Evolutionary conservation across 1,140 invertebrate species (phyloP).

Genomic region (Brachionus asplanchnoidis): DNA sequence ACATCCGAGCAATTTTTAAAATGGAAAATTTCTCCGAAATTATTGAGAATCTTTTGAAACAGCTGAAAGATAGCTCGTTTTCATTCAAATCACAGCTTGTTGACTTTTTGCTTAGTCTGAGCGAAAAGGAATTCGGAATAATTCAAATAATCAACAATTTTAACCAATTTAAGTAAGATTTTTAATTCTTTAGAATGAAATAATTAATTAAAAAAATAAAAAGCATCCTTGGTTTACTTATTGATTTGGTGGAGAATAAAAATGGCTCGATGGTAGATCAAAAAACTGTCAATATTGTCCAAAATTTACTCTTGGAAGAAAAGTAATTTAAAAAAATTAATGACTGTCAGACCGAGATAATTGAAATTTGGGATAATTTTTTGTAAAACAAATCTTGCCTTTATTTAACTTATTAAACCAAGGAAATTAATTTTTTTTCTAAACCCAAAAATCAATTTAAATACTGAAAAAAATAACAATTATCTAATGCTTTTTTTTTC

Average conservation of each 20-base stretch:
- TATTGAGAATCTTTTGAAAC: neutral
- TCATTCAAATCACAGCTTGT: neutral
- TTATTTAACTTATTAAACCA: too few relatives aligned
- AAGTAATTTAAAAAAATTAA: neutral
- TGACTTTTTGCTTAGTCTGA: neutral
- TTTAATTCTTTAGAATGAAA: neutral
- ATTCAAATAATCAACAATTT: neutral
- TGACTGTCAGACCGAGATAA: too few relatives aligned
- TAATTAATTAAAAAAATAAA: neutral
- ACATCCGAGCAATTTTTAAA: neutral
- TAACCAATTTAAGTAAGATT: neutral
- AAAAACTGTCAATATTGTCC: neutral
- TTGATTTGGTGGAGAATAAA: neutral
- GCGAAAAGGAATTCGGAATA: neutral
- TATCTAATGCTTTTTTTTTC: too few relatives aligned
- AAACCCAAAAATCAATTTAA: too few relatives aligned
- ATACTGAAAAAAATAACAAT: too few relatives aligned
- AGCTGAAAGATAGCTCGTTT: neutral
- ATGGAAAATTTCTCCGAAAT: neutral
- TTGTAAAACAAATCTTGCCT: too few relatives aligned
- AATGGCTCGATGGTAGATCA: neutral
- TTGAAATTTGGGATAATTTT: too few relatives aligned
- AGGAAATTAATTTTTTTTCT: neutral
- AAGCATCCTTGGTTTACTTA: neutral
- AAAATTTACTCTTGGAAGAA: constrained; percentile 11